Conservation (phyloP, 2,113 vertebrate genomes). For the Tragelaphus strepsiceros region DNA sequence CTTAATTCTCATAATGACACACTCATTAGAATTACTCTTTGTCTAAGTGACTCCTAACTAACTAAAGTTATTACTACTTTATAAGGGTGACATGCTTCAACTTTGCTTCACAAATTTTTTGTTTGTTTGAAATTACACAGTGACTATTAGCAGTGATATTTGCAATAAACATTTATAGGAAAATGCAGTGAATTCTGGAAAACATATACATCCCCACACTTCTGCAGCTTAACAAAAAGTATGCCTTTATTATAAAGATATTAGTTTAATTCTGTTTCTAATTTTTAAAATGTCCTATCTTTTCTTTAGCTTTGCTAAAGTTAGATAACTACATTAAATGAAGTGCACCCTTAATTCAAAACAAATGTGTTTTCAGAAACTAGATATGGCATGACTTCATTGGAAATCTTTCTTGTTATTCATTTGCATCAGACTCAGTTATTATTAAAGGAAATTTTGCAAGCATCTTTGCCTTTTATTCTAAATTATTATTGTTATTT, state of each 20-base stretch:
- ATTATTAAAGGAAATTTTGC: conserved; percentile 60
- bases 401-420: conserved; percentile 44
- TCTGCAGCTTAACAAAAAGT: not conserved
- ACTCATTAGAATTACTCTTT: not conserved
- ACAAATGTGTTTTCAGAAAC: conserved; percentile 70
- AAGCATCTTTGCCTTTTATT: conserved; percentile 49
- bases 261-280: conserved; percentile 36
- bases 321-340: conserved; percentile 71
- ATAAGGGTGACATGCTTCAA: conserved; percentile 50
- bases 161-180: conserved; percentile 68
- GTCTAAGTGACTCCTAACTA: not conserved
- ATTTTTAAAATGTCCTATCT: conserved; percentile 39
- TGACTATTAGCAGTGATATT: conserved; percentile 68
- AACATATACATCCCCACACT: conserved; percentile 15
- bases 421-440: conserved; percentile 43
- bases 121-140: conserved; percentile 38
- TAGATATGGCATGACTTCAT: conserved; percentile 29
- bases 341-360: conserved; percentile 69
- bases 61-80: not conserved
- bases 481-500: not conserved
- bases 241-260: conserved; percentile 49
- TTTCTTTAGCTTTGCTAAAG: conserved; percentile 68
- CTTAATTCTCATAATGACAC: not conserved
- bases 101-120: conserved; percentile 58
- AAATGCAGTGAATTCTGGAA: conserved; percentile 58